A percentile compares a stretch with the other conserved stretches of the same genome.
phyloP scores from a whole-genome alignment of 2,797 vertebrate genomes.

The Lutjanus campechanus region DNA sequence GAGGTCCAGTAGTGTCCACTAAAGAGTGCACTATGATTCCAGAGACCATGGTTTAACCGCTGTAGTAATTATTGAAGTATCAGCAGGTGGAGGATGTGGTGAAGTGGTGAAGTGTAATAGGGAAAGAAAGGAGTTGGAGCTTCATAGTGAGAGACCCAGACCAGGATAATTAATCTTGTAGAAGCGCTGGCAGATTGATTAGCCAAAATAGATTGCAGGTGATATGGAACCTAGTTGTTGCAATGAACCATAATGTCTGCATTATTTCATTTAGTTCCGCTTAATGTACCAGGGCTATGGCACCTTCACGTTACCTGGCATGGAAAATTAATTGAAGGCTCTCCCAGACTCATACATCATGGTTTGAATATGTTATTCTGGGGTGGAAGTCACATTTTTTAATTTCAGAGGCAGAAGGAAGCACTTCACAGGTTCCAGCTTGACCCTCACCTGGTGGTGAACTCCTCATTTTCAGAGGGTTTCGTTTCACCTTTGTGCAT shows the following conservation, averaged over 20 bases:
- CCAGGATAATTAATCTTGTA: conserved; percentile 74
- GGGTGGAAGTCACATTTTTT: conserved; percentile 50
- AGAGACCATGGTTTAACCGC: conserved; percentile 14
- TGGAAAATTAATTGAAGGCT: conserved; percentile 77
- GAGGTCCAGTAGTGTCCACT: neutral
- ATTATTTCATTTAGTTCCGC: conserved; percentile 86
- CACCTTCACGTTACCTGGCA: conserved; percentile 68
- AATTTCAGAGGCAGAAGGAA: conserved; percentile 46
- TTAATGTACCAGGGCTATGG: conserved; percentile 77
- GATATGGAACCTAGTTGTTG: conserved; percentile 82
- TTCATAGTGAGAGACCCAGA: conserved; percentile 41
- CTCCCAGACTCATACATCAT: conserved; percentile 73
- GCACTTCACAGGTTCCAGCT: conserved; percentile 32
- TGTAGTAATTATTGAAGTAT: conserved; percentile 27
- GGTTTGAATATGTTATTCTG: conserved; percentile 71
- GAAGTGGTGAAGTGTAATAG: conserved; percentile 19
- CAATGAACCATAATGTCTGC: conserved; percentile 84
- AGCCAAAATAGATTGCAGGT: conserved; percentile 82
- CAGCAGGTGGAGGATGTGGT: conserved; percentile 10
- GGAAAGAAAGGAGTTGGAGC: conserved; percentile 23
- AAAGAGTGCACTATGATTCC: conserved; percentile 1
- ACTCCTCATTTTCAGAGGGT: conserved; percentile 22
- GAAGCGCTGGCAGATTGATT: conserved; percentile 81
- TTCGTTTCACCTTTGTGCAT: conserved; percentile 1
- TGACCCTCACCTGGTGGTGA: conserved; percentile 23